A percentile compares a stretch with the other conserved stretches of the same genome.
Conservation (phyloP, 2,888 invertebrate species). For the Drosophila nr. perissopoda region DNA sequence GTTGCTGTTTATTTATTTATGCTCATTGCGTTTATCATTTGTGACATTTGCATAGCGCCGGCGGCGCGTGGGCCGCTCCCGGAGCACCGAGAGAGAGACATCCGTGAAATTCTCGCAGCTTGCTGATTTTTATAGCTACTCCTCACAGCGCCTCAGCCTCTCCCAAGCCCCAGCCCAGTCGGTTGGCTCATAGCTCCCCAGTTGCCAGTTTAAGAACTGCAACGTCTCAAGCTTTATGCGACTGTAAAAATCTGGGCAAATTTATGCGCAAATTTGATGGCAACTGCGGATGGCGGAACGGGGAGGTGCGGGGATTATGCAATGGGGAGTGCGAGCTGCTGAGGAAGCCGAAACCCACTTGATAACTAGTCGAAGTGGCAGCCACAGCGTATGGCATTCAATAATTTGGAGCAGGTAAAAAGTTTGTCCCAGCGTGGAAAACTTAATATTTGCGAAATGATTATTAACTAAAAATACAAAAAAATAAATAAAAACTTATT, state of each 20-base stretch:
- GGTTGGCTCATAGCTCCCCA: conserved; percentile 17
- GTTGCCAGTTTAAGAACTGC: conserved; percentile 54
- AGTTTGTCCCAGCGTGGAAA: background rate
- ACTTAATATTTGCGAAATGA: background rate
- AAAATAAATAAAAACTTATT: background rate
- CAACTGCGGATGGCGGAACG: conserved; percentile 44
- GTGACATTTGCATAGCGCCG: conserved; percentile 82
- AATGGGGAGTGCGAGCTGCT: background rate
- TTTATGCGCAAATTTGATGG: conserved; percentile 78
- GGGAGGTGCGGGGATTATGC: background rate
- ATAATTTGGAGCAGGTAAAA: background rate
- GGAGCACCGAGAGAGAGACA: conserved; percentile 45
- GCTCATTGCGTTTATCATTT: conserved; percentile 81
- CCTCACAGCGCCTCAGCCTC: background rate
- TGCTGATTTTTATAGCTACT: conserved; percentile 67
- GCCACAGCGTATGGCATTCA: background rate
- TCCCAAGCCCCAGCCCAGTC: conserved; percentile 2
- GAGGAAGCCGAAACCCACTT: conserved; percentile 15
- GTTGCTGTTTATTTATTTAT: conserved; percentile 74
- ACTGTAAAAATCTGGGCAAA: conserved; percentile 75
- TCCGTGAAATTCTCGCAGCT: conserved; percentile 78
- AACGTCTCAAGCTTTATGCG: conserved; percentile 57
- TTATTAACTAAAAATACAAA: background rate
- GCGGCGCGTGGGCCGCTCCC: conserved; percentile 64
- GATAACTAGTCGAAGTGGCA: conserved; percentile 15